phyloP scores from a whole-genome alignment of 2,797 vertebrate genomes.

The Cottoperca gobio region DNA sequence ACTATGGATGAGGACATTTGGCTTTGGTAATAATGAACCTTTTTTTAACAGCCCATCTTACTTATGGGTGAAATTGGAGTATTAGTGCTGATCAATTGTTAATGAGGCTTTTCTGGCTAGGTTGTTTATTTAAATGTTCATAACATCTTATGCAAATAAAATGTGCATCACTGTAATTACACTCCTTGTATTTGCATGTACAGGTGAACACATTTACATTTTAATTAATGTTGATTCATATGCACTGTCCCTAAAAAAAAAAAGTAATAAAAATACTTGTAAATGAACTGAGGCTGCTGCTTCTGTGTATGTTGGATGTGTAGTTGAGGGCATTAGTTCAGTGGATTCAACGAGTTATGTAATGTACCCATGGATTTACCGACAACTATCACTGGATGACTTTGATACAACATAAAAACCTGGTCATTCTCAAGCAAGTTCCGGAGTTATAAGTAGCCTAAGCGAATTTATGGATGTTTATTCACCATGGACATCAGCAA shows the following conservation, averaged over 20 bases:
- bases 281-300: not conserved
- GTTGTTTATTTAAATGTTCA: not conserved
- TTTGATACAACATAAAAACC: not conserved
- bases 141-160: not conserved
- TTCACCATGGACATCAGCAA: not conserved
- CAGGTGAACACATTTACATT: constrained; percentile 14
- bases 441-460: not conserved
- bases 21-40: not conserved
- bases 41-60: not conserved
- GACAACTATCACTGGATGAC: not conserved
- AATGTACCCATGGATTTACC: not conserved
- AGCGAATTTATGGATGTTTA: not conserved
- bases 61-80: not conserved
- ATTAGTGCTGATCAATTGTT: not conserved
- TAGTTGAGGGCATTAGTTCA: not conserved
- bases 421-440: not conserved
- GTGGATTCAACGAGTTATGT: not conserved
- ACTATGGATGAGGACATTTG: not conserved
- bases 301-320: not conserved
- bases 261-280: constrained; percentile 12
- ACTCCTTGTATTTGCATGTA: not conserved
- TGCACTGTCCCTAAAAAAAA: not conserved
- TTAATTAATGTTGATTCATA: constrained; percentile 44
- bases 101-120: not conserved
- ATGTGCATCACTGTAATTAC: constrained; percentile 1